These are phyloP conservation scores for Phymastichus coffea DNA, from an alignment of 1,140 invertebrate genomes.

Conservation along the genomic window DNA sequence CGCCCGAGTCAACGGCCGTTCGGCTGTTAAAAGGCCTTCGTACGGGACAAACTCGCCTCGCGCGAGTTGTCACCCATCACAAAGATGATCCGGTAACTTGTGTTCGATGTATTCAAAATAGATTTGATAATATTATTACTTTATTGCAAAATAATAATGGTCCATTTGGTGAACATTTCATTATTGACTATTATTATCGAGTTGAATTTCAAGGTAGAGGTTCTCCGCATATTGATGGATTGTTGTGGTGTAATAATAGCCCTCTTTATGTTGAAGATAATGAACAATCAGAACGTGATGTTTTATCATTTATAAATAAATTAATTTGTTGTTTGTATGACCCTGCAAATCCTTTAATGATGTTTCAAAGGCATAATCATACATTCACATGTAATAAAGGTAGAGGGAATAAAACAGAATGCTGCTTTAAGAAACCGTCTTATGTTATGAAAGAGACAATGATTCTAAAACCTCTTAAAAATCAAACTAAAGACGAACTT, in stretches of 20 bases:
- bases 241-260: background rate
- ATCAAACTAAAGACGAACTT: too few species aligned
- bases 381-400: slow-evolving; percentile 3
- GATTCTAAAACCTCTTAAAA: too few species aligned
- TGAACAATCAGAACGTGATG: background rate
- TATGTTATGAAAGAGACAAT: background rate
- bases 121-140: background rate
- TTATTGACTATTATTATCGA: slow-evolving; percentile 7
- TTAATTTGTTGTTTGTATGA: background rate
- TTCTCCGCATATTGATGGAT: background rate
- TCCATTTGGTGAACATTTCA: slow-evolving; percentile 6
- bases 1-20: too few species aligned
- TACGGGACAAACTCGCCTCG: too few species aligned
- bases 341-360: background rate
- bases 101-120: slow-evolving; percentile 1
- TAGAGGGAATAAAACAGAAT: background rate
- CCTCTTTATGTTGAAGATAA: background rate
- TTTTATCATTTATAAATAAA: background rate
- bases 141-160: slow-evolving; percentile 7
- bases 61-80: too few species aligned
- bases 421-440: background rate
- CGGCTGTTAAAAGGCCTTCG: too few species aligned
- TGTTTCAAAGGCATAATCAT: background rate
- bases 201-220: slow-evolving; percentile 19
- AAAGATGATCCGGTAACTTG: slow-evolving; percentile 11